phyloP scores from a whole-genome alignment of 2,888 invertebrate genomes.

The Notodonta dromedarius region DNA sequence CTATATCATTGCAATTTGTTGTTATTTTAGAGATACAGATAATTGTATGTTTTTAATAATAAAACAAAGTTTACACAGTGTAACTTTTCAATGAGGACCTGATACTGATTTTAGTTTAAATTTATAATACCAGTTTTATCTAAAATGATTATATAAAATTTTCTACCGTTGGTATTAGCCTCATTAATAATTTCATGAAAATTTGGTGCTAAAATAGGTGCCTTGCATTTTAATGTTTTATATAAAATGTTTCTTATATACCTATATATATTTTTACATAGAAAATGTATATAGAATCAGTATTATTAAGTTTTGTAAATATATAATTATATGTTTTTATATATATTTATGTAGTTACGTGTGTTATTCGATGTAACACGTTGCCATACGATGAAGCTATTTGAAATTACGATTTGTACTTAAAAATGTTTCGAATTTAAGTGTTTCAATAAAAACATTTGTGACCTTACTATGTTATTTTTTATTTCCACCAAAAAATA shows the following conservation, averaged over 20 bases:
- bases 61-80: too few relatives aligned
- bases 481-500: slow-evolving; percentile 2
- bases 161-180: too few relatives aligned
- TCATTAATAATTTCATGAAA: slow-evolving; percentile 9
- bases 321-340: slow-evolving; percentile 53
- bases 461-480: slow-evolving; percentile 31
- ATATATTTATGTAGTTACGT: slow-evolving; percentile 51
- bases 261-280: slow-evolving; percentile 7
- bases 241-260: background rate
- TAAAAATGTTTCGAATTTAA: slow-evolving; percentile 72
- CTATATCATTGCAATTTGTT: background rate
- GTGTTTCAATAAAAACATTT: slow-evolving; percentile 67
- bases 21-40: background rate
- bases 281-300: slow-evolving; percentile 55
- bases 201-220: slow-evolving; percentile 60
- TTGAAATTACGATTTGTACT: slow-evolving; percentile 60
- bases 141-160: too few relatives aligned
- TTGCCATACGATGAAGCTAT: slow-evolving; percentile 66
- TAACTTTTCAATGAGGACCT: too few relatives aligned
- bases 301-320: slow-evolving; percentile 64
- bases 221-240: slow-evolving; percentile 47
- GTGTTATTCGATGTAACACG: slow-evolving; percentile 45
- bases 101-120: too few relatives aligned
- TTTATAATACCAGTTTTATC: too few relatives aligned
- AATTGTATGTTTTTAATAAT: too few relatives aligned